Conservation (phyloP, 2,113 vertebrate species). For the Paraplagusia blochii region DNA sequence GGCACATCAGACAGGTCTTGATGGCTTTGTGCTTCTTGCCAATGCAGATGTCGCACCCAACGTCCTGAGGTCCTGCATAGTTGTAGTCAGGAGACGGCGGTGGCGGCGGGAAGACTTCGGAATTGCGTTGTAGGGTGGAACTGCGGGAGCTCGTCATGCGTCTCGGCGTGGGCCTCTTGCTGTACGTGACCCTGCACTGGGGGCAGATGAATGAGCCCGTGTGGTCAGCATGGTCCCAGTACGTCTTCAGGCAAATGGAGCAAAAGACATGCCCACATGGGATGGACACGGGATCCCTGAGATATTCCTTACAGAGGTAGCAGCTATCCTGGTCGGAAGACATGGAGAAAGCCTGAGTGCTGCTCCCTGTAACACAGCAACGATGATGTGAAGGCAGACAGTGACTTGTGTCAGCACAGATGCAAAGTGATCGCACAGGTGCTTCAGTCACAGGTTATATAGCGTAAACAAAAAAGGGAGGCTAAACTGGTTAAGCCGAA, state of each 20-base stretch:
- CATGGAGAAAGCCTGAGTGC: conserved; percentile 44
- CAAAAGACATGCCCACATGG: conserved; percentile 78
- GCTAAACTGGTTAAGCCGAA: conserved; percentile 82
- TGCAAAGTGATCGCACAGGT: conserved; percentile 65
- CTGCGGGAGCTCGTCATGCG: conserved; percentile 56
- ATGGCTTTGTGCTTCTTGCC: conserved; percentile 80
- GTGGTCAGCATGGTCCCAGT: conserved; percentile 79
- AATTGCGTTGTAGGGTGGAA: conserved; percentile 46
- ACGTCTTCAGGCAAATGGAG: conserved; percentile 76
- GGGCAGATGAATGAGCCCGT: conserved; percentile 72
- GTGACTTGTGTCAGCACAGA: conserved; percentile 44
- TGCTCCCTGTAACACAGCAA: neutral
- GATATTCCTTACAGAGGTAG: conserved; percentile 77
- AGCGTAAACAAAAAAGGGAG: conserved; percentile 74
- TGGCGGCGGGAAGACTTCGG: conserved; percentile 63
- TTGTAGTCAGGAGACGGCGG: conserved; percentile 80
- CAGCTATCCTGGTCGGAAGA: conserved; percentile 72
- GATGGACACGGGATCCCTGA: conserved; percentile 76
- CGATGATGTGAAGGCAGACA: neutral
- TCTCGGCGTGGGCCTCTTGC: conserved; percentile 74
- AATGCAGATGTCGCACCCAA: conserved; percentile 83
- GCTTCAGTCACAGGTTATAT: conserved; percentile 60
- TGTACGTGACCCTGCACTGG: conserved; percentile 74
- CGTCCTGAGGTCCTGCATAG: conserved; percentile 71
- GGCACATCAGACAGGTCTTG: conserved; percentile 87